Base-by-base conservation (phyloP, 1,140 invertebrate genomes). In the Eulimnadia texana region DNA sequence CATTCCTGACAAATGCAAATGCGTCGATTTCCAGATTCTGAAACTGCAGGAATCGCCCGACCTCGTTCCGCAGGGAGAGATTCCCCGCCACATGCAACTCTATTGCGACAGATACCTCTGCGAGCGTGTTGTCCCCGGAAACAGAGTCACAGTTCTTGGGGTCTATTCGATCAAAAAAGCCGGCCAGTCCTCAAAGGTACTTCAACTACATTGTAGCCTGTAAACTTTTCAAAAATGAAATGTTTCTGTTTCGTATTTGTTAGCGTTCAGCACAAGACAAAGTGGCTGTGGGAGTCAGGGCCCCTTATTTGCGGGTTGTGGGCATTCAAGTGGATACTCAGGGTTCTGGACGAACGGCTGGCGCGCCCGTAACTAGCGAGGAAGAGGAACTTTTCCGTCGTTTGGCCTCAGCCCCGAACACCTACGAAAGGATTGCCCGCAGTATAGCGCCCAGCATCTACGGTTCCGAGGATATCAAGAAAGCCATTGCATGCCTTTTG, bases 401-500 rank as follows among this genome's bases (percentile, higher is more conserved):
- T 66, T 75, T 99, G 64, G 89, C 94, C 6, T 80, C 85, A 3
- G 83, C 84, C 33, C 79, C 86, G 0, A 84, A 97, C 73, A 79
- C 97, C 47, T 95, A 95, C 70, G 91, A 99, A 6, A 83, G 84
- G 59, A 82, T 99, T 58, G 81, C 90, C 0, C 85, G 81, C 64
- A 96, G 90, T 58, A 88, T 99, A 68, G 96, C 97, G 11, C 96
- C 97, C 0, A 98, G 95, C 68, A 98, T 99, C 65, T 99, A 84
- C 74, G 97, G 97, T 1, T 87, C 85, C 52, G 68, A 79, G 9
- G 95, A 99, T 73, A 95, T 99, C 62, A 99, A 99, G 70, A 98
- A 96, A 76, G 90, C 96, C 1, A 92, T 99, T 33, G 89, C 93
- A 24, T 95, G 91, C 71, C 76, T 99, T 50, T 73, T 99, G 23